A percentile compares a stretch with the other conserved stretches of the same genome.
Evolutionary conservation across 1,140 invertebrate genomes (phyloP).

Genomic region (Penaeus vannamei): DNA sequence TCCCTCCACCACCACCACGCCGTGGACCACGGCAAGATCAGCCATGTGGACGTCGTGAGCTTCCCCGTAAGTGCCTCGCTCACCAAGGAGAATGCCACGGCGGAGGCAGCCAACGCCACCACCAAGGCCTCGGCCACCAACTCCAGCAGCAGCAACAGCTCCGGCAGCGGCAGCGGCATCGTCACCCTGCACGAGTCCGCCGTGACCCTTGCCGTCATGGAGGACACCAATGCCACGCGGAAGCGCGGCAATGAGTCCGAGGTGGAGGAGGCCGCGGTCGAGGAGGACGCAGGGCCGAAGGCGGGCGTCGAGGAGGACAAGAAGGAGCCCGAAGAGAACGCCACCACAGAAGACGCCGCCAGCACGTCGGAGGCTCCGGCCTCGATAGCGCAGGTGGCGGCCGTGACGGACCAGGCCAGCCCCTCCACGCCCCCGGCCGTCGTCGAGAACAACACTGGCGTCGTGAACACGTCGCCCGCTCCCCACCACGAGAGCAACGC

Average conservation of each 20-base stretch:
- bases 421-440: constrained; percentile 24
- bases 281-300: constrained; percentile 5
- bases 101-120: not conserved
- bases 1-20: constrained; percentile 39
- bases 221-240: constrained; percentile 52
- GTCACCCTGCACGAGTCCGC: constrained; percentile 56
- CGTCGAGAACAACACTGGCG: not conserved
- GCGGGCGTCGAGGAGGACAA: constrained; percentile 8
- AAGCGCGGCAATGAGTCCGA: not conserved
- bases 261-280: not conserved
- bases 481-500: constrained; percentile 11
- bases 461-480: constrained; percentile 4
- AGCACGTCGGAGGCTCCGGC: constrained; percentile 34
- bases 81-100: constrained; percentile 73
- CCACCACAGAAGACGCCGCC: constrained; percentile 24
- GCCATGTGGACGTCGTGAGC: constrained; percentile 37
- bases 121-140: not conserved
- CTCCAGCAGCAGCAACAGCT: not conserved
- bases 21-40: not conserved
- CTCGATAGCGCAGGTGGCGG: constrained; percentile 27
- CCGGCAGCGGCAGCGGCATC: not conserved
- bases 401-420: not conserved
- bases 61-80: constrained; percentile 54
- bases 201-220: constrained; percentile 54
- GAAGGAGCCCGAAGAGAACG: constrained; percentile 26